These are phyloP conservation scores for Ptiloglossa arizonensis DNA, from an alignment of 1,140 invertebrate species.

Conservation along the genomic window DNA sequence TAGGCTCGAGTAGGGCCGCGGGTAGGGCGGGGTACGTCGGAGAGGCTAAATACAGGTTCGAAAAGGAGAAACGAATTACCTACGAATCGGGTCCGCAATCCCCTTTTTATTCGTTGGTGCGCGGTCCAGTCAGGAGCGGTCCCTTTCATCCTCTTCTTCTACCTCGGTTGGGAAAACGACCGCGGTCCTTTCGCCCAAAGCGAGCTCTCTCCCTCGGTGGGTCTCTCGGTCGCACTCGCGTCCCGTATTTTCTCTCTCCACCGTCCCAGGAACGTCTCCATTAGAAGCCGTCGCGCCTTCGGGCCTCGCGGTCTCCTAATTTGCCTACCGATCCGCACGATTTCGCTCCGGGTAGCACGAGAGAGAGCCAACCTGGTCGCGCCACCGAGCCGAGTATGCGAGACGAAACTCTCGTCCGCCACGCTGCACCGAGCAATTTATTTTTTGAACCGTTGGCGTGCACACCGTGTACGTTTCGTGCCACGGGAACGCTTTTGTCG, in stretches of 20 bases:
- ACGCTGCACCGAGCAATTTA: constrained; percentile 60
- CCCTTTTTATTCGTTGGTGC: constrained; percentile 36
- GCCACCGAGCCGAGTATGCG: constrained; percentile 24
- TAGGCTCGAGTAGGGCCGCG: too few species aligned
- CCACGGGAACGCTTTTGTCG: constrained; percentile 26
- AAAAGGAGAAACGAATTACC: constrained; percentile 71
- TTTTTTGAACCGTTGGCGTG: constrained; percentile 51
- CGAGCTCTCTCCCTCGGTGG: constrained; percentile 10
- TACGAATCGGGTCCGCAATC: constrained; percentile 58
- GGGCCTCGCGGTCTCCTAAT: constrained; percentile 61
- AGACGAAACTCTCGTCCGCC: constrained; percentile 1
- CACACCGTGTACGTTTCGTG: constrained; percentile 39
- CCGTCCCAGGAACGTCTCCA: constrained; percentile 57
- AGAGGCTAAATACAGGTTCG: constrained; percentile 65
- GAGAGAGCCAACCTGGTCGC: background rate
- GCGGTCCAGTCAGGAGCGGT: constrained; percentile 50
- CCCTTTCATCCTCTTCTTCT: constrained; percentile 66
- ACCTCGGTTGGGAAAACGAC: constrained; percentile 64
- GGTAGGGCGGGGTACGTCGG: constrained; percentile 8
- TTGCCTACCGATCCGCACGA: constrained; percentile 67
- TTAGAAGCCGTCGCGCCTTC: constrained; percentile 64
- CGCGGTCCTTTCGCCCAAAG: constrained; percentile 58
- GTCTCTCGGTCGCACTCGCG: background rate
- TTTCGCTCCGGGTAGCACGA: constrained; percentile 57
- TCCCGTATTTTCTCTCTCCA: background rate